Conservation (phyloP, 2,113 vertebrate species). For the Pithys albifrons region DNA sequence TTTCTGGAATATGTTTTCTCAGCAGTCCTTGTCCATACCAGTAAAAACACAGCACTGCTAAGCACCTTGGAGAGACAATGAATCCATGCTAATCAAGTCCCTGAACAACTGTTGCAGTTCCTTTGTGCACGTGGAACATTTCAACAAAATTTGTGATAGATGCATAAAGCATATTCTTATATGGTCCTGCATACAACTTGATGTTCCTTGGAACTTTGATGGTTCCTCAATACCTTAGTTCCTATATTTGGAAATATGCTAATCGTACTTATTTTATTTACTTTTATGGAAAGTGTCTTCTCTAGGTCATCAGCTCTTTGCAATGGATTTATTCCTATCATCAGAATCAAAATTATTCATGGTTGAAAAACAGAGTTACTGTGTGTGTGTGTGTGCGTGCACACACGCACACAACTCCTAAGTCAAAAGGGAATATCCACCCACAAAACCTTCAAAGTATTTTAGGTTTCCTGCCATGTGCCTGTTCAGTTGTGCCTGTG, state of each 20-base stretch:
- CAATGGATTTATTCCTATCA: not conserved
- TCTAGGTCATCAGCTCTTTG: not conserved
- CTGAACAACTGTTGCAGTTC: not conserved
- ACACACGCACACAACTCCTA: no score
- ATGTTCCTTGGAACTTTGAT: not conserved
- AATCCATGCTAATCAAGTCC: not conserved
- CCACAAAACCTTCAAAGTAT: not conserved
- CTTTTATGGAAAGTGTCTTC: not conserved
- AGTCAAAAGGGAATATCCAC: not conserved
- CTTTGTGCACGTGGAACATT: not conserved
- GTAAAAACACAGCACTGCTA: not conserved
- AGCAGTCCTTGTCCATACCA: not conserved
- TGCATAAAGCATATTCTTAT: not conserved
- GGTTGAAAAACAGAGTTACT: not conserved
- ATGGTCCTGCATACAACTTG: not conserved
- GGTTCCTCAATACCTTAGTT: not conserved
- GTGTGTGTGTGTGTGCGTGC: no score
- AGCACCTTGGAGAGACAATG: not conserved
- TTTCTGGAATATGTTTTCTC: not conserved
- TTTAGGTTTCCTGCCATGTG: not conserved
- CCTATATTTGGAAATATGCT: not conserved
- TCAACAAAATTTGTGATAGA: not conserved
- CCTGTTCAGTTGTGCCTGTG: not conserved
- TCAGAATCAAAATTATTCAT: not conserved
- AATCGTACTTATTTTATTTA: not conserved